Evolutionary conservation across 2,797 vertebrate species (phyloP).

Genomic region (Rachycentron canadum): DNA sequence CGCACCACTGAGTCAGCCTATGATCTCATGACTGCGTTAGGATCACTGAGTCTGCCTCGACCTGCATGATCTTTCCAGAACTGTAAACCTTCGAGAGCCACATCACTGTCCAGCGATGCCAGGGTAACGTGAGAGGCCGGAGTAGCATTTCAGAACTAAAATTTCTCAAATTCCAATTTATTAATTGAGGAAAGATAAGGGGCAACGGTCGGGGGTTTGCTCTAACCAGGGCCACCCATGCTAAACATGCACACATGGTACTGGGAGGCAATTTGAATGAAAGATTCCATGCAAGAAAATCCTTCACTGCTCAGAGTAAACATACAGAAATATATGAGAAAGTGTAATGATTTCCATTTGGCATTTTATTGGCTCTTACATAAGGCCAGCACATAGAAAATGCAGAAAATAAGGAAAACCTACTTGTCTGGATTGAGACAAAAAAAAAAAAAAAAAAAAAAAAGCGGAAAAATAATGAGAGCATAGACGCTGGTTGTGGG

Average conservation of each 20-base stretch:
- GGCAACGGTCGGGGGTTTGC: neutral
- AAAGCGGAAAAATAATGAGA: conserved; percentile 66
- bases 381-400: conserved; percentile 52
- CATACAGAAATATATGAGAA: conserved; percentile 53
- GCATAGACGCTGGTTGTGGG: conserved; percentile 64
- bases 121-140: neutral
- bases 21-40: conserved; percentile 54
- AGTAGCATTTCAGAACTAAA: conserved; percentile 11
- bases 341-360: conserved; percentile 68
- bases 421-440: conserved; percentile 49
- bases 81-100: neutral
- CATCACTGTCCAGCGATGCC: neutral
- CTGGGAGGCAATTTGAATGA: conserved; percentile 15
- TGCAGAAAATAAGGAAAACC: conserved; percentile 55
- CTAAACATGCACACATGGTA: neutral
- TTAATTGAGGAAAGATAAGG: neutral
- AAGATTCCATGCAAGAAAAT: conserved; percentile 8
- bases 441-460: conserved; percentile 47
- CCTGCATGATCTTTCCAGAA: conserved; percentile 25
- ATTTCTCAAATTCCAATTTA: neutral
- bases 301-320: conserved; percentile 41
- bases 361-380: conserved; percentile 59
- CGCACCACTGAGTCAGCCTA: conserved; percentile 43
- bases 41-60: conserved; percentile 21
- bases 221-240: conserved; percentile 1